A percentile compares a stretch with the other conserved stretches of the same genome.
These are phyloP conservation scores for Pangasius macronema DNA, from an alignment of 2,797 vertebrate species.

Conservation along the genomic window DNA sequence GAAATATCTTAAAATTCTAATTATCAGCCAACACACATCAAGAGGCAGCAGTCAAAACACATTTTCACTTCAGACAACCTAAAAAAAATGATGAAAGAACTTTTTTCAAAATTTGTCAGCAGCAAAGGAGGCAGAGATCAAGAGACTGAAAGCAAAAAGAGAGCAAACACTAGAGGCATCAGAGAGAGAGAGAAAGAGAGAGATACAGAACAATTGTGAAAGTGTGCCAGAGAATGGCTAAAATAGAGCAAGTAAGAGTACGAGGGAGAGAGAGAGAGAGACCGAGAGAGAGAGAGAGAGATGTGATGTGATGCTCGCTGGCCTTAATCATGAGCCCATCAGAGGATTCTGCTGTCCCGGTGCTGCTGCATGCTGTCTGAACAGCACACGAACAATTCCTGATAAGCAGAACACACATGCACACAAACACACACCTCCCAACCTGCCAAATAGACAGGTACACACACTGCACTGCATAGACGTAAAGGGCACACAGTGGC, in stretches of 20 bases:
- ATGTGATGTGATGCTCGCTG: slow-evolving; percentile 41
- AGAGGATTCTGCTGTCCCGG: slow-evolving; percentile 41
- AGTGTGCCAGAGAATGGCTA: slow-evolving; percentile 11
- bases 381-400: slow-evolving; percentile 66
- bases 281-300: slow-evolving; percentile 32
- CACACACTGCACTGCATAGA: background rate
- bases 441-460: background rate
- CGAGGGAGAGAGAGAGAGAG: background rate
- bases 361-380: slow-evolving; percentile 51
- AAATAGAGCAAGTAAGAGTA: slow-evolving; percentile 11
- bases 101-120: slow-evolving; percentile 2
- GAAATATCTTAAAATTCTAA: slow-evolving; percentile 12
- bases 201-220: background rate
- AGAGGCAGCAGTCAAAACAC: slow-evolving; percentile 16
- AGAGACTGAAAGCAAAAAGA: slow-evolving; percentile 1
- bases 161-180: background rate
- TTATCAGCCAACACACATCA: background rate
- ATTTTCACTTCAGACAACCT: slow-evolving; percentile 5
- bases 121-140: slow-evolving; percentile 11
- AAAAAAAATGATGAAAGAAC: slow-evolving; percentile 15
- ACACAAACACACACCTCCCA: slow-evolving; percentile 30
- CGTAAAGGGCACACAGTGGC: slow-evolving; percentile 9
- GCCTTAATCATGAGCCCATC: slow-evolving; percentile 58
- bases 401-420: slow-evolving; percentile 63
- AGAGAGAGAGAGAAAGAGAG: background rate